Evolutionary conservation across 2,797 vertebrate genomes (phyloP).

Genomic region (Etheostoma perlongum): DNA sequence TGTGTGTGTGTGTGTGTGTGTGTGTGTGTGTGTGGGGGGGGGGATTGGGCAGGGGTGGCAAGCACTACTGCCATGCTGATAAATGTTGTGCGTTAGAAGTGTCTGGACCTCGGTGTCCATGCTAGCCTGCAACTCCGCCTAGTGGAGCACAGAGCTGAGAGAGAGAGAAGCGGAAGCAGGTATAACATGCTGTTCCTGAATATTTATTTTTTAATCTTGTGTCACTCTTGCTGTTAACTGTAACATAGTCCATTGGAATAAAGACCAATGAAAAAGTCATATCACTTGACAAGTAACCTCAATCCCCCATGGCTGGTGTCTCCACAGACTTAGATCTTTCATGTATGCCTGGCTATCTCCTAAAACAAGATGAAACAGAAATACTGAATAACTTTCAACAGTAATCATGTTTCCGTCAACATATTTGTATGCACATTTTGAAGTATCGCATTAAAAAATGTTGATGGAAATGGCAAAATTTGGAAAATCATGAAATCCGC

Average conservation of each 20-base stretch:
- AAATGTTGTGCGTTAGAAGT: slow-evolving; percentile 70
- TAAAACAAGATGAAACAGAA: background rate
- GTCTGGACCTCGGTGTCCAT: slow-evolving; percentile 49
- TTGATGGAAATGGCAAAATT: too few species aligned
- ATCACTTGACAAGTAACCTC: slow-evolving; percentile 12
- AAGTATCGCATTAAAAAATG: too few species aligned
- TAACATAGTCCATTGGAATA: slow-evolving; percentile 32
- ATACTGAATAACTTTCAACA: slow-evolving; percentile 8
- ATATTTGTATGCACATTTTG: too few species aligned
- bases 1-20: too few species aligned
- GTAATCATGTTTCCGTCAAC: too few species aligned
- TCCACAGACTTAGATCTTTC: slow-evolving; percentile 33
- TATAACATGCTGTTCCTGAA: slow-evolving; percentile 34
- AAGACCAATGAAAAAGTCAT: slow-evolving; percentile 23
- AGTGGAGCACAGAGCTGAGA: slow-evolving; percentile 46
- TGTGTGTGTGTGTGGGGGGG: background rate
- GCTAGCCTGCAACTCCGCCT: slow-evolving; percentile 59
- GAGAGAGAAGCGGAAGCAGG: slow-evolving; percentile 49
- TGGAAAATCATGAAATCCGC: too few species aligned
- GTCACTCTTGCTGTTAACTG: slow-evolving; percentile 24
- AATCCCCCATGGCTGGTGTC: background rate
- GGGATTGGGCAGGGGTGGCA: slow-evolving; percentile 46
- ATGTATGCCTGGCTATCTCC: slow-evolving; percentile 18
- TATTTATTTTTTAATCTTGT: slow-evolving; percentile 23
- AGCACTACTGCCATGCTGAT: slow-evolving; percentile 70